Percentiles rank a stretch among this genome's conserved stretches.
These are phyloP conservation scores for Oxygymnocypris stewartii DNA, from an alignment of 2,113 vertebrate genomes.

Conservation along the genomic window DNA sequence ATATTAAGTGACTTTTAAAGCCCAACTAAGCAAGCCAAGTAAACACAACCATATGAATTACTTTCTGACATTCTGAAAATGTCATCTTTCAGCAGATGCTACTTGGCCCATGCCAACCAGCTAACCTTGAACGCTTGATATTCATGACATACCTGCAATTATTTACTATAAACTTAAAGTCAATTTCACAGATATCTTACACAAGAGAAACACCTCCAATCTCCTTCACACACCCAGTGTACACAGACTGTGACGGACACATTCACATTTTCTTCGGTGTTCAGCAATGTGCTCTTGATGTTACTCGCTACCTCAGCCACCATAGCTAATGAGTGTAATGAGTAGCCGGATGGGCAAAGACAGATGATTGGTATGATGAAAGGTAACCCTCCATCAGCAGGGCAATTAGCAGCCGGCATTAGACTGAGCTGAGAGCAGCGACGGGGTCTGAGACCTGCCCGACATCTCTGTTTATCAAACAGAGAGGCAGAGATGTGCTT, in stretches of 20 bases:
- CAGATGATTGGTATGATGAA: constrained; percentile 27
- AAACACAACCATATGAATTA: background rate
- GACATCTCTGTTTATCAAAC: constrained; percentile 26
- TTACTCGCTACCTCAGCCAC: background rate
- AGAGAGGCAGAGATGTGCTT: constrained; percentile 11
- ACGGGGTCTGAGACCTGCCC: constrained; percentile 32
- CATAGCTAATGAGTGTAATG: constrained; percentile 27
- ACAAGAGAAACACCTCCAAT: background rate
- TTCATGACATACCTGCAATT: background rate
- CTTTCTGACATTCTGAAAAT: too few relatives aligned
- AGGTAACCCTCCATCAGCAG: constrained; percentile 46
- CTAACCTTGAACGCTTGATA: background rate
- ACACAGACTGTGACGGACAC: constrained; percentile 8
- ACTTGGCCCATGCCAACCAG: background rate
- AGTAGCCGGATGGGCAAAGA: constrained; percentile 13
- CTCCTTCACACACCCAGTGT: background rate
- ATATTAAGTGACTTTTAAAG: too few relatives aligned
- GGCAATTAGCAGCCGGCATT: constrained; percentile 48
- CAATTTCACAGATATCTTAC: background rate
- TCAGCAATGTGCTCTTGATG: constrained; percentile 12
- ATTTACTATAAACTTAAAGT: background rate
- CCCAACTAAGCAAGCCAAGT: too few relatives aligned
- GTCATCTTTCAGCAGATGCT: background rate
- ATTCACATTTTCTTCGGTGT: background rate
- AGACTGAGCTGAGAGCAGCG: constrained; percentile 22